Evolutionary conservation across 2,113 vertebrate species (phyloP).

Genomic region (Parotia lawesii): DNA sequence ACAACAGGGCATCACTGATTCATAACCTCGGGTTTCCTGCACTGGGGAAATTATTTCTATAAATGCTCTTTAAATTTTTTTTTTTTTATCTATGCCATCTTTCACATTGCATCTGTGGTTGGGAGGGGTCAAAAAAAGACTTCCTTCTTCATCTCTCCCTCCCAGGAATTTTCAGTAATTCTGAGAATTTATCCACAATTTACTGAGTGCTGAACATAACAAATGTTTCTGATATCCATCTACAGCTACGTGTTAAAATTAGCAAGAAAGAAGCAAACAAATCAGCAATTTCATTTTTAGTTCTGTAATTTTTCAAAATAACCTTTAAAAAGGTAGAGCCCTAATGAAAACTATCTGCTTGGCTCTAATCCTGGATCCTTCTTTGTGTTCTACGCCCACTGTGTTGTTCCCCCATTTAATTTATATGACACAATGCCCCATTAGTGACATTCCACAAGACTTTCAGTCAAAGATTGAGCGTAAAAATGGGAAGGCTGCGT

Average conservation of each 20-base stretch:
- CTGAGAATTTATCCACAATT: neutral
- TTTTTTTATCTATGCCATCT: rapidly evolving
- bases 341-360: neutral
- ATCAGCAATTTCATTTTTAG: neutral
- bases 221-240: neutral
- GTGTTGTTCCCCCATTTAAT: neutral
- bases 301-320: neutral
- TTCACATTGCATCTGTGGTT: neutral
- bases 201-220: neutral
- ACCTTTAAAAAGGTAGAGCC: neutral
- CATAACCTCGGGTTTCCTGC: neutral
- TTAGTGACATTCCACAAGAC: neutral
- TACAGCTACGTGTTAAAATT: neutral
- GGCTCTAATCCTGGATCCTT: neutral
- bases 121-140: neutral
- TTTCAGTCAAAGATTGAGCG: neutral
- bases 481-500: neutral
- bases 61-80: rapidly evolving
- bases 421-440: neutral
- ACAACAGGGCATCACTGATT: neutral
- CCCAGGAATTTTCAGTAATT: neutral
- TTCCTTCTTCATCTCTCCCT: neutral
- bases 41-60: neutral
- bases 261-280: neutral
- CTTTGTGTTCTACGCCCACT: neutral